A percentile compares a stretch with the other conserved stretches of the same genome.
Evolutionary conservation across 2,113 vertebrate genomes (phyloP).

Genomic region (Alosa alosa): DNA sequence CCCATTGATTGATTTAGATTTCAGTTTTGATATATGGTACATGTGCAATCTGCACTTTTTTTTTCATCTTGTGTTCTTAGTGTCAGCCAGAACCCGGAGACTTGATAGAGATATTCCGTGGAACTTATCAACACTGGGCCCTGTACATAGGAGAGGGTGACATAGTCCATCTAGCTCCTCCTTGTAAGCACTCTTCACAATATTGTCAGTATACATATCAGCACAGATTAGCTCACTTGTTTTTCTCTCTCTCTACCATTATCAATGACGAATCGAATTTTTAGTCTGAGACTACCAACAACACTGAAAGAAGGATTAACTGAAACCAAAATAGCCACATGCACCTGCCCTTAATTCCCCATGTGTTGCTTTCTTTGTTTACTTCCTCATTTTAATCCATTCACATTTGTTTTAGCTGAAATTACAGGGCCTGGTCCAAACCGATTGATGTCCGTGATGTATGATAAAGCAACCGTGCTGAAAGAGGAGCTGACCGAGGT

Average conservation of each 20-base stretch:
- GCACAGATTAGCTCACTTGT: neutral
- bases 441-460: constrained; percentile 58
- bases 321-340: neutral
- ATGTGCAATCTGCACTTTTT: neutral
- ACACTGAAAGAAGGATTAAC: neutral
- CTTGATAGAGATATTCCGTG: constrained; percentile 69
- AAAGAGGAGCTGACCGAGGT: constrained; percentile 34
- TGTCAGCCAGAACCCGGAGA: constrained; percentile 55
- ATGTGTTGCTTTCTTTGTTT: neutral
- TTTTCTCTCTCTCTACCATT: neutral
- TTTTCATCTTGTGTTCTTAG: neutral
- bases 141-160: constrained; percentile 68
- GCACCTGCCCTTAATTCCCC: neutral
- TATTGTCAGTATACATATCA: neutral
- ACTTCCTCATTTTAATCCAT: neutral
- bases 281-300: neutral
- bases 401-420: constrained; percentile 44
- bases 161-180: constrained; percentile 66
- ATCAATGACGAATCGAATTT: neutral
- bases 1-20: neutral
- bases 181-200: constrained; percentile 32
- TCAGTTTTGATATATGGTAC: neutral
- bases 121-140: constrained; percentile 67
- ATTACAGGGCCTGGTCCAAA: constrained; percentile 24
- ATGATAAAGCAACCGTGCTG: constrained; percentile 47